Evolutionary conservation across 2,113 vertebrate species (phyloP).

Genomic region (Pseudorhombus dupliciocellatus): DNA sequence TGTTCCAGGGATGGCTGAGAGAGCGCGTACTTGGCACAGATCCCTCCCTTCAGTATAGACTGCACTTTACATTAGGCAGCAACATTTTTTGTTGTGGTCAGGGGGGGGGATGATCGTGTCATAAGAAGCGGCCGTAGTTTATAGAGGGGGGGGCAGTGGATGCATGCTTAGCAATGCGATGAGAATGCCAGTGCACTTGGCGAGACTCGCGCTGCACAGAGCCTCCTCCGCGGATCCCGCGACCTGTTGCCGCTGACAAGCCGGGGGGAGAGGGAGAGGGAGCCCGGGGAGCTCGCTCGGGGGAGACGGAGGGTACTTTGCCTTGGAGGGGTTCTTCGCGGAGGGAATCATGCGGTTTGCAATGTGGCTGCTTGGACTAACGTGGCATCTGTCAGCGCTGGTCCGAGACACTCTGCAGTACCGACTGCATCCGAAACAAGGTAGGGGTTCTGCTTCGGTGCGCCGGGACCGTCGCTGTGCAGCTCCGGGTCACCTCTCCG

Average conservation of each 20-base stretch:
- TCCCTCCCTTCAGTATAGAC: constrained; percentile 71
- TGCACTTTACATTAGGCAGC: constrained; percentile 64
- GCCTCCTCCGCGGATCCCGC: constrained; percentile 72
- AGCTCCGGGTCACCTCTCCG: not conserved
- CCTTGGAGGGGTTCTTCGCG: constrained; percentile 69
- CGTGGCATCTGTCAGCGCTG: constrained; percentile 86
- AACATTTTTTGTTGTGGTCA: constrained; percentile 4
- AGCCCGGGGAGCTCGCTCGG: constrained; percentile 49
- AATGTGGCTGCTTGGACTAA: constrained; percentile 86
- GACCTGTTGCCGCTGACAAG: constrained; percentile 82
- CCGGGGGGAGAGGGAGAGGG: constrained; percentile 59
- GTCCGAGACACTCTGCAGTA: constrained; percentile 77
- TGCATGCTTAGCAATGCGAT: constrained; percentile 72
- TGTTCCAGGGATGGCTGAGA: constrained; percentile 79
- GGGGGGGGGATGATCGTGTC: constrained; percentile 63
- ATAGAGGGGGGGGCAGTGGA: constrained; percentile 42
- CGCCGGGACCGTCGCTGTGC: not conserved
- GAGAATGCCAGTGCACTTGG: constrained; percentile 79
- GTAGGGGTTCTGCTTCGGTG: constrained; percentile 63
- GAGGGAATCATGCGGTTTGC: constrained; percentile 85
- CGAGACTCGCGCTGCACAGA: constrained; percentile 75
- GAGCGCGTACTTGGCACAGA: constrained; percentile 79
- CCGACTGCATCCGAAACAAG: constrained; percentile 89
- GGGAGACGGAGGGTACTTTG: constrained; percentile 61
- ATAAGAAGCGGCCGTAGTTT: constrained; percentile 57